Percentiles rank a stretch among this genome's conserved stretches.
Evolutionary conservation across 2,888 invertebrate genomes (phyloP).

Genomic region (Cheilosia pagana): DNA sequence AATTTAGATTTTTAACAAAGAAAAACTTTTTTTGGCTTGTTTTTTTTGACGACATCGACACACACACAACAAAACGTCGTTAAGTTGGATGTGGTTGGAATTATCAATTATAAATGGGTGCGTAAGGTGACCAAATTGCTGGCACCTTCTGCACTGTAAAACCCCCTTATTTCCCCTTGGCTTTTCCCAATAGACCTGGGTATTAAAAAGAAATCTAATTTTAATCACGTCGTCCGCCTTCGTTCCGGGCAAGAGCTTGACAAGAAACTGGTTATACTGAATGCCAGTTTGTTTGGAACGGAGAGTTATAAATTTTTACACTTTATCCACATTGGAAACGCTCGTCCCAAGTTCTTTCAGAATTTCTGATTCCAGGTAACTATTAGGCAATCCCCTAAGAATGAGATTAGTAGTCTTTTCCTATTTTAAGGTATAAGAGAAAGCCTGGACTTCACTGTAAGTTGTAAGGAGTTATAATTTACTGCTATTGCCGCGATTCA

Average conservation of each 20-base stretch:
- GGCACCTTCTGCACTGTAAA: background rate
- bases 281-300: background rate
- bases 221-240: background rate
- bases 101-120: too few relatives aligned
- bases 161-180: background rate
- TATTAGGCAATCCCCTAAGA: background rate
- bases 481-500: background rate
- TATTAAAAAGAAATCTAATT: background rate
- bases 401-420: background rate
- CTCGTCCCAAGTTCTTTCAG: background rate
- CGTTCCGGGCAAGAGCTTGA: background rate
- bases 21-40: too few relatives aligned
- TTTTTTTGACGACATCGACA: too few relatives aligned
- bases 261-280: background rate
- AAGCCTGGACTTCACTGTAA: background rate
- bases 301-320: background rate
- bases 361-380: background rate
- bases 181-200: background rate
- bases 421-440: conserved; percentile 13
- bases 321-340: background rate
- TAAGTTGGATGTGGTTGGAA: too few relatives aligned
- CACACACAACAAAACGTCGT: too few relatives aligned
- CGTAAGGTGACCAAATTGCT: too few relatives aligned
- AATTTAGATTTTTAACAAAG: too few relatives aligned
- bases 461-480: background rate